These are phyloP conservation scores for Danio tinwini DNA, from an alignment of 2,797 vertebrate genomes.

Conservation along the genomic window DNA sequence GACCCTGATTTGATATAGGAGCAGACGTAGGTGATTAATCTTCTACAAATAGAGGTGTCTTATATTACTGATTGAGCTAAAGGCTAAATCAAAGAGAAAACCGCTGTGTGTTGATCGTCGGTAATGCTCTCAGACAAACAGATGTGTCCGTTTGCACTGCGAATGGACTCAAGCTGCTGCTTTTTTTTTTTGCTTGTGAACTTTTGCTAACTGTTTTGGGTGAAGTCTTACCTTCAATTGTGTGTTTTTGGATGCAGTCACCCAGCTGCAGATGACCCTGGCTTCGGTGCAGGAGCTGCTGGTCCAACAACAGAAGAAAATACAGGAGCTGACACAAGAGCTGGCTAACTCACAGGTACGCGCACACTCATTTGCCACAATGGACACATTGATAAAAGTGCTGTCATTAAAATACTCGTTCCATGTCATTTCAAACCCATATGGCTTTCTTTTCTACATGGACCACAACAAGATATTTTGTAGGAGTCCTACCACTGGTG, in stretches of 20 bases:
- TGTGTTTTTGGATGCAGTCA: slow-evolving; percentile 78
- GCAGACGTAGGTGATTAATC: slow-evolving; percentile 85
- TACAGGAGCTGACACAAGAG: slow-evolving; percentile 93
- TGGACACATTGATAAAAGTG: background rate
- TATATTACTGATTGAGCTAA: slow-evolving; percentile 62
- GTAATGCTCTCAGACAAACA: slow-evolving; percentile 39
- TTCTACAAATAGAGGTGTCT: slow-evolving; percentile 64
- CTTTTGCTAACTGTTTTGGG: slow-evolving; percentile 4
- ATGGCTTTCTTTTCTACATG: background rate
- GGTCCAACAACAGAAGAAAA: slow-evolving; percentile 92
- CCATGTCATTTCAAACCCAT: background rate
- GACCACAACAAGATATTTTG: background rate
- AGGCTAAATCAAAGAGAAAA: slow-evolving; percentile 58
- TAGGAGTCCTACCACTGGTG: background rate
- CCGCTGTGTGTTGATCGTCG: slow-evolving; percentile 37
- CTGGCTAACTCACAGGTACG: slow-evolving; percentile 88
- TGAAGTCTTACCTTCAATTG: slow-evolving; percentile 12
- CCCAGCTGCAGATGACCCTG: slow-evolving; percentile 92
- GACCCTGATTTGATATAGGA: slow-evolving; percentile 85
- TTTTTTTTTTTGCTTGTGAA: slow-evolving; percentile 5
- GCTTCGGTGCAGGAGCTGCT: slow-evolving; percentile 92
- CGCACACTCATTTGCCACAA: background rate
- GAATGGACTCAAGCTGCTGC: background rate
- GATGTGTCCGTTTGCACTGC: slow-evolving; percentile 14
- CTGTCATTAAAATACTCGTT: background rate